These are phyloP conservation scores for Crotophaga sulcirostris DNA, from an alignment of 2,113 vertebrate species.

Conservation along the genomic window DNA sequence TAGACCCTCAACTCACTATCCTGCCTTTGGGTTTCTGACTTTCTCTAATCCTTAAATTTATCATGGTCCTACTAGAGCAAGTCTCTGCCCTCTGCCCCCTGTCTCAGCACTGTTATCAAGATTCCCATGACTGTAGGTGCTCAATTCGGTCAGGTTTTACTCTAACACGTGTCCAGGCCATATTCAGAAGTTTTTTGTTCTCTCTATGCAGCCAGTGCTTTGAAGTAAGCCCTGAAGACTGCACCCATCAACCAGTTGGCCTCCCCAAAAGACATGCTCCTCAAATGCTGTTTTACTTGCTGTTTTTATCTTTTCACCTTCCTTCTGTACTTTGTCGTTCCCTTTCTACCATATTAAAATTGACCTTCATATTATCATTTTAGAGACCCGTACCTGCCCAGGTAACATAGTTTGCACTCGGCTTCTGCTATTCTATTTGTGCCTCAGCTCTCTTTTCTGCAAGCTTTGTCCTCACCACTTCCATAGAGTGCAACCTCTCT, in stretches of 20 bases:
- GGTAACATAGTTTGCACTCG: neutral
- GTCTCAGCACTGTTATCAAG: neutral
- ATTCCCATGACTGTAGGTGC: neutral
- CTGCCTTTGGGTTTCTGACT: neutral
- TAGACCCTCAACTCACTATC: neutral
- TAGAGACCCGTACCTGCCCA: neutral
- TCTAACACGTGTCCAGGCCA: neutral
- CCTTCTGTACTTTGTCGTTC: neutral
- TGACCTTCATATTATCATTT: neutral
- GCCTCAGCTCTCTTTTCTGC: neutral
- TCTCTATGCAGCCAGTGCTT: neutral
- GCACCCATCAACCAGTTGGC: neutral
- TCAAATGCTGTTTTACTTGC: neutral
- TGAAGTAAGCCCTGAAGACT: neutral
- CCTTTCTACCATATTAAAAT: neutral
- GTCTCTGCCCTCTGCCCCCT: accelerated
- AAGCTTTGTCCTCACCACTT: neutral
- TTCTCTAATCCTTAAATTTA: neutral
- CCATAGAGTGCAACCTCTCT: neutral
- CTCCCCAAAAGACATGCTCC: neutral
- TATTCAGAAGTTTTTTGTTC: neutral
- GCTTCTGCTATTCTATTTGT: neutral
- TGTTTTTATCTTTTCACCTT: neutral
- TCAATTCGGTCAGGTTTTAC: neutral
- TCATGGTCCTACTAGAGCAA: neutral